A percentile compares a stretch with the other conserved stretches of the same genome.
These are phyloP conservation scores for Drosophila incognita DNA, from an alignment of 2,888 invertebrate genomes.

Conservation along the genomic window DNA sequence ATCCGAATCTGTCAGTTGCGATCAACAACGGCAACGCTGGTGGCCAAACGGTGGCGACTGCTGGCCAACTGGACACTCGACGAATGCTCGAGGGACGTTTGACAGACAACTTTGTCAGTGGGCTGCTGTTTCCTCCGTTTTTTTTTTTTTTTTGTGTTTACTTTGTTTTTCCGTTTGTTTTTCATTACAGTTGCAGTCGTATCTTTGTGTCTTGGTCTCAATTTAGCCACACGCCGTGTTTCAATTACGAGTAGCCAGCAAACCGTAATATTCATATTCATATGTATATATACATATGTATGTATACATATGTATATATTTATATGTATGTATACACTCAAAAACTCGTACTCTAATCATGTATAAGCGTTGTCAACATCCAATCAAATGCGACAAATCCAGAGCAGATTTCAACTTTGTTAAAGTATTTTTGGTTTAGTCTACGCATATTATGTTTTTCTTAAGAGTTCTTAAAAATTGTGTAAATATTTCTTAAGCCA, in stretches of 20 bases:
- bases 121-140: background rate
- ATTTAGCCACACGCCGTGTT: constrained; percentile 72
- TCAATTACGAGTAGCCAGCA: constrained; percentile 57
- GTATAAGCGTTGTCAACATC: background rate
- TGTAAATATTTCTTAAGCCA: background rate
- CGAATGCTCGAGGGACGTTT: constrained; percentile 35
- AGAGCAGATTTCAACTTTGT: background rate
- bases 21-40: constrained; percentile 43
- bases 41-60: constrained; percentile 45
- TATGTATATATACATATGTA: constrained; percentile 18
- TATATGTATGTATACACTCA: background rate
- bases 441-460: background rate
- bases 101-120: constrained; percentile 52
- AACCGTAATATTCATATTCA: constrained; percentile 9
- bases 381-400: background rate
- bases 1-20: constrained; percentile 35
- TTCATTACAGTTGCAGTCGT: constrained; percentile 6
- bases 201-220: constrained; percentile 51
- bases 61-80: constrained; percentile 7
- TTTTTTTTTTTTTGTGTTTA: background rate
- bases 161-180: background rate
- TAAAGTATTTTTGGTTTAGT: background rate
- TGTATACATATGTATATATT: constrained; percentile 6
- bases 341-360: background rate
- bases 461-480: background rate